Percentiles rank a stretch among this genome's conserved stretches.
phyloP scores from a whole-genome alignment of 1,140 invertebrate species.

The Papilio xuthus region DNA sequence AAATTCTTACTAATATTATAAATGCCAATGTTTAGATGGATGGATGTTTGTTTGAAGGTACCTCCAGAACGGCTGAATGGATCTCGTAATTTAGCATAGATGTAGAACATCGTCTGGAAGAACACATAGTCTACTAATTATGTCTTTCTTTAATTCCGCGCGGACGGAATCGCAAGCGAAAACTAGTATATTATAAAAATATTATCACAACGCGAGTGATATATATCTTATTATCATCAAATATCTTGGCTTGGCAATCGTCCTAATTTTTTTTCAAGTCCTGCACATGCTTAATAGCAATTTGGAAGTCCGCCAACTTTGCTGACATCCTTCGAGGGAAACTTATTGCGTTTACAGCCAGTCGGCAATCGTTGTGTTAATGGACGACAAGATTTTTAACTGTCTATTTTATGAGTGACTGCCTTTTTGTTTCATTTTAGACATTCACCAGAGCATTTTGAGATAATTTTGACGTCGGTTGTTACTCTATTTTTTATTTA shows the following conservation, averaged over 20 bases:
- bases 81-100: no score
- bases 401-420: background rate
- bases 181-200: no score
- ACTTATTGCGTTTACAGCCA: slow-evolving; percentile 30
- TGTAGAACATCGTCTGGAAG: no score
- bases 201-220: background rate
- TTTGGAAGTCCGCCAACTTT: slow-evolving; percentile 22
- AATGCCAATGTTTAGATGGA: no score
- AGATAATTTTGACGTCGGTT: background rate
- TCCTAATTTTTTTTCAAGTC: slow-evolving; percentile 34
- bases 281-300: slow-evolving; percentile 37
- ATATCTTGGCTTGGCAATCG: slow-evolving; percentile 34
- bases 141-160: no score
- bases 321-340: slow-evolving; percentile 14
- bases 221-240: slow-evolving; percentile 6
- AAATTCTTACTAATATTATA: no score
- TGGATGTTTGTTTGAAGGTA: no score
- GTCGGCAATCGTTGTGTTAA: slow-evolving; percentile 3
- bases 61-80: no score
- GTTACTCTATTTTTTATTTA: background rate
- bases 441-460: background rate
- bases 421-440: background rate
- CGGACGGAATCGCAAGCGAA: no score
- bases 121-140: no score
- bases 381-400: slow-evolving; percentile 10